Conservation (phyloP, 2,113 vertebrate genomes). For the Empidonax traillii region DNA sequence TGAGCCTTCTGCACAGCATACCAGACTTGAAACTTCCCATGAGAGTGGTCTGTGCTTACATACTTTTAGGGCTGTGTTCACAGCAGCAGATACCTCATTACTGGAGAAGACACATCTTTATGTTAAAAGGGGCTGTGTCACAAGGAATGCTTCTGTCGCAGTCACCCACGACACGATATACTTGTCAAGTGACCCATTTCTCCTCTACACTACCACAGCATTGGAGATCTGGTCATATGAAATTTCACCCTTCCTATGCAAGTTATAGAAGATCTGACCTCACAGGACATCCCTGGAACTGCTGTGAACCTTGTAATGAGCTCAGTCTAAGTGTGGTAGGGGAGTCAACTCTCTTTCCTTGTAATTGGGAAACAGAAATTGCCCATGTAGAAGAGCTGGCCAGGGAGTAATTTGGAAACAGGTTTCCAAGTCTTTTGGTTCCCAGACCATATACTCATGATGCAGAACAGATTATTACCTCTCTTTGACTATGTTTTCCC, state of each 20-base stretch:
- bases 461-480: background rate
- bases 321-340: background rate
- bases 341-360: background rate
- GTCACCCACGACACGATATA: background rate
- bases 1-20: fast-evolving
- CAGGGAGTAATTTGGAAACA: background rate
- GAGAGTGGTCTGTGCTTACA: background rate
- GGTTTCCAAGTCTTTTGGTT: background rate
- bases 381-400: background rate
- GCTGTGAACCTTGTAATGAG: background rate
- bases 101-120: background rate
- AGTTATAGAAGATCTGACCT: background rate
- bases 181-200: background rate
- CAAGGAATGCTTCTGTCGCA: background rate
- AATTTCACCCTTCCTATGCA: background rate
- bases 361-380: background rate
- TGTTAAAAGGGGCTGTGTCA: background rate
- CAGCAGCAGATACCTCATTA: background rate
- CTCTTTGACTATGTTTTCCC: background rate
- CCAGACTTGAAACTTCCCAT: background rate
- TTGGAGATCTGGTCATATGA: background rate
- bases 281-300: background rate
- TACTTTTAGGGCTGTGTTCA: background rate
- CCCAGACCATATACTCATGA: background rate
- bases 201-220: fast-evolving